These are phyloP conservation scores for Loxodonta africana DNA, from an alignment of 2,113 vertebrate species.

Conservation along the genomic window DNA sequence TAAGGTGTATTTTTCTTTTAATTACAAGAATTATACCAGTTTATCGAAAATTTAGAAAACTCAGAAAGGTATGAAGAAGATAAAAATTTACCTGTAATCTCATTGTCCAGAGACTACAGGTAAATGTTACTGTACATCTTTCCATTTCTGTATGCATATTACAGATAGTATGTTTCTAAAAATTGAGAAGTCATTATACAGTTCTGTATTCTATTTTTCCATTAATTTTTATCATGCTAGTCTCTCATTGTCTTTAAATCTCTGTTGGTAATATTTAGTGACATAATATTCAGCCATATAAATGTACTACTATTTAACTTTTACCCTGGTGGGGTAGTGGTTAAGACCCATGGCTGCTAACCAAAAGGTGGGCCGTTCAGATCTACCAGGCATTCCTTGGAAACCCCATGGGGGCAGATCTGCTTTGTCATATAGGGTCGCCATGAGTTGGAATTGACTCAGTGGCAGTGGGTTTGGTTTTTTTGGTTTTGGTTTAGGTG, in stretches of 20 bases:
- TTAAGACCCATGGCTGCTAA: no score
- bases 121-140: background rate
- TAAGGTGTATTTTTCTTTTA: constrained; percentile 41
- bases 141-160: background rate
- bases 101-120: background rate
- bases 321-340: background rate
- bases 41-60: constrained; percentile 59
- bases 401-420: no score
- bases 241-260: background rate
- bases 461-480: no score
- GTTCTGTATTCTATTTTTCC: constrained; percentile 9
- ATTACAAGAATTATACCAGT: background rate
- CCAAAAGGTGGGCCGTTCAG: no score
- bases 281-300: constrained; percentile 18
- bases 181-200: background rate
- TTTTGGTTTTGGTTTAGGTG: background rate
- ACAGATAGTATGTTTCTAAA: background rate
- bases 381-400: no score
- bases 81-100: constrained; percentile 34
- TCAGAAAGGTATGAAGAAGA: constrained; percentile 19
- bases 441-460: no score
- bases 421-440: no score
- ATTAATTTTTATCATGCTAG: background rate
- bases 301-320: background rate
- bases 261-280: background rate